Base-by-base conservation (phyloP, 2,797 vertebrate species). In the Chromobotia macracanthus region DNA sequence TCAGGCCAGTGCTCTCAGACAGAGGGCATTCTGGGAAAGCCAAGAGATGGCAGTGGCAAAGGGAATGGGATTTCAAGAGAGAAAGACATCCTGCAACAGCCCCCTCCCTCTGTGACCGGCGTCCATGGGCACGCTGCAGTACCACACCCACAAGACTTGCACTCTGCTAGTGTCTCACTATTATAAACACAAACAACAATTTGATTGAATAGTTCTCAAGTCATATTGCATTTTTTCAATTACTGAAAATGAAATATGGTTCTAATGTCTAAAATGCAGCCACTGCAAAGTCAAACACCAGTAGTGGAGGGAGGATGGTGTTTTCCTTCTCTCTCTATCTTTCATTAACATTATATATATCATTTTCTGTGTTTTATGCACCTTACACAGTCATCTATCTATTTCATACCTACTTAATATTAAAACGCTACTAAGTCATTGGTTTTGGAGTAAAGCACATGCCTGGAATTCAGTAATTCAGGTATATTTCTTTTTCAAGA, bases 1-100 rank as follows among this genome's bases (percentile, higher is more conserved):
- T 91, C 89, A 90, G 91, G 89, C 91, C 90, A 91, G 82, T 87
- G 89, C 89, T 91, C 89, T 89, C 88, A 92, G 89, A 93, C 90
- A 89, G 85, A 88, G 89, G 88, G 84, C 86, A 87, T 90, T 94
- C 88, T 90, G 89, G 79, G 86, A 90, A 87, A 84, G 82, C 87
- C 86, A 77, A 84, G 84, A 86, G 85, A 87, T 88, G 81, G 88
- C 88, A 88, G 87, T 86, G 65, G 78, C 67, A 79, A 81, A 88
- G 77, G 81, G 89, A 86, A 87, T 88, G 85, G 87, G 81, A 86
- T 87, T 69, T 64, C 53, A 28, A 76, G 35, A 72, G 79, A 81
- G 68, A 83, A 69, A 77, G 64, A 79, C 70, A 85, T 83, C 87
- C 85, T 88, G 72, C 80, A 77, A 56, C 67, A 75, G 67, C 82